Base-by-base conservation (phyloP, 2,888 invertebrate genomes). In the Mimas tiliae region DNA sequence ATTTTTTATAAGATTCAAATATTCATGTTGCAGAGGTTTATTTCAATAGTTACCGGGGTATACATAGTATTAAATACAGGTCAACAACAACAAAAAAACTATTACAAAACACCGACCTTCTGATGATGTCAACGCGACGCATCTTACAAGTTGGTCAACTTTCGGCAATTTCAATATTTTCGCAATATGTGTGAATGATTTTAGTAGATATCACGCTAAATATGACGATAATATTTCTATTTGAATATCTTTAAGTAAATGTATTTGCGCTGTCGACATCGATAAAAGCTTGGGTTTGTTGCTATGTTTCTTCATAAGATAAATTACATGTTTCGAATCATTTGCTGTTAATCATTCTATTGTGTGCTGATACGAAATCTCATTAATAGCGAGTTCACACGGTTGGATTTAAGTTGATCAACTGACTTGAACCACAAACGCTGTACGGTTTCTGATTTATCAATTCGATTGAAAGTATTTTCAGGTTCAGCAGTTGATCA, bases 141-240 rank as follows among this genome's bases (percentile, higher is more conserved):
- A 50, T 50, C 50, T 19, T 6, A 34, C 16, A 14, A 55, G 38
- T 58, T 38, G 42, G 58, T 42, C 58, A 58, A 50, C 50, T 58
- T 58, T 58, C 19, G 12, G 19, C 19, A 38, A 11, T 42, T 38
- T 42, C 55, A 16, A 19, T 19, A 42, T 19, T 38, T 19, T 58
- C 6, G 58, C 42, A 58, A 42, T 1, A 9, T 19, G 9, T 58
- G 19, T 38, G 42, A 38, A 38, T 38, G 38, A 16, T 58, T 42
- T 58, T 58, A 19, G 38, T 58, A 42, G 12, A 42, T 42, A 12
- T 16, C n/a, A 38, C 12, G 58, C 58, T 58, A 58, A 58, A 6
- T 19, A 42, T 42, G 16, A 38, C 34, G 55, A 16, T 16, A 38
- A 16, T 55, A 11, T 8, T 19, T 50, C 33, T 16, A 6, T 55